Base-by-base conservation (phyloP, 2,113 vertebrate genomes). In the Alligator sinensis region DNA sequence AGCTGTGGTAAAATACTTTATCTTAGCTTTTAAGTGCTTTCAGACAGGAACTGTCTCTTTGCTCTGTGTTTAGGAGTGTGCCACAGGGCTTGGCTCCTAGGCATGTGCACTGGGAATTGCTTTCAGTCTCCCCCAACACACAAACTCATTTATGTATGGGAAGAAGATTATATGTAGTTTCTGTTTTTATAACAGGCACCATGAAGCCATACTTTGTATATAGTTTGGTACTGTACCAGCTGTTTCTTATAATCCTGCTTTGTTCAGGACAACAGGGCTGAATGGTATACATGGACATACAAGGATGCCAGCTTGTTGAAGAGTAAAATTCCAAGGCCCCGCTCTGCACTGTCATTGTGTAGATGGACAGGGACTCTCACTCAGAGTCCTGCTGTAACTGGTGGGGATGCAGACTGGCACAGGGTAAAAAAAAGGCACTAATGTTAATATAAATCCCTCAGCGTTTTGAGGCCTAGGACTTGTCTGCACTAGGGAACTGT, bases 281-380 rank as follows among this genome's bases (percentile, higher is more conserved):
- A 30, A 15, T 8, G 18, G 64, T n/a, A 30, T 17, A 68, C 28
- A 17, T 5, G n/a, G 57, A 12, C 57, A 7, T n/a, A 21, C 58
- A 28, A 77, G 17, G 27, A 28, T 54, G 9, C 28, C 9, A 77
- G 55, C 55, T 21, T 77, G 16, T 19, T 28, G 12, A 58, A 55
- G 10, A 77, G 75, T n/a, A 28, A 19, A 77, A 77, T 5, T n/a
- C 17, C 9, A 19, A 21, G 10, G 27, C 9, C 4, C 1, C 34
- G 47, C 38, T 1, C 27, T 9, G 4, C 27, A 9, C 3, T 25
- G 22, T 68, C 38, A 17, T 61, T 47, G 58, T 13, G 25, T 8
- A 9, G 47, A 82, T 25, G 22, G 3, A 47, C 9, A 8, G 24
- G 0, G 2, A 57, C 11, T 59, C 13, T 11, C 7, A 6, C 24